A percentile compares a stretch with the other conserved stretches of the same genome.
Evolutionary conservation across 2,113 vertebrate species (phyloP).

Genomic region (Labrus mixtus): DNA sequence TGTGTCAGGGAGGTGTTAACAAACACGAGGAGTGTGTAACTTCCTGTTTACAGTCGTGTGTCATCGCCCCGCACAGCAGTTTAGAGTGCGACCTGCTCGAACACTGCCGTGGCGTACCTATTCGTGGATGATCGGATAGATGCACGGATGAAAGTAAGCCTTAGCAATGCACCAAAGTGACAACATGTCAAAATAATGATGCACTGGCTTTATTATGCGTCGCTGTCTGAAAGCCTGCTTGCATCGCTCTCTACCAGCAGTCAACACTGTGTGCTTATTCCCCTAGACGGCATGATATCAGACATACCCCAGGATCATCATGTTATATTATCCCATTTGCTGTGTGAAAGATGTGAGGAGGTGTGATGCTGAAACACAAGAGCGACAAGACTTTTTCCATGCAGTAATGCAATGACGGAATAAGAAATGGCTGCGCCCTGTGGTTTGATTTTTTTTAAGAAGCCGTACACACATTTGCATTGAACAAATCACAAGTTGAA

Average conservation of each 20-base stretch:
- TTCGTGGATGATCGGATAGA: not conserved
- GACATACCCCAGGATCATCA: slow-evolving; percentile 18
- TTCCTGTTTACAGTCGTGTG: slow-evolving; percentile 50
- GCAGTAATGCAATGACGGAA: not conserved
- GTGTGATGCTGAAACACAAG: slow-evolving; percentile 15
- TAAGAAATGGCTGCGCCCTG: not conserved
- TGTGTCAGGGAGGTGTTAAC: slow-evolving; percentile 46
- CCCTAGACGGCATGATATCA: slow-evolving; percentile 30
- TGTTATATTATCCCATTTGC: slow-evolving; percentile 50
- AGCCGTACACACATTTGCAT: slow-evolving; percentile 18
- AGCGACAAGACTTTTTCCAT: not conserved
- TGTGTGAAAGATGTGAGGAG: slow-evolving; percentile 37
- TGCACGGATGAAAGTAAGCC: slow-evolving; percentile 20
- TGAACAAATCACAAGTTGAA: slow-evolving; percentile 25
- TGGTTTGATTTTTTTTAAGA: not conserved
- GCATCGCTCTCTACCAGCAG: slow-evolving; percentile 7
- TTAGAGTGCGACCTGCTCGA: slow-evolving; percentile 55
- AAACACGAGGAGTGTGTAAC: slow-evolving; percentile 19
- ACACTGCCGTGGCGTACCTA: slow-evolving; percentile 17
- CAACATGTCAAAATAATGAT: slow-evolving; percentile 22
- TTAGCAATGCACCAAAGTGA: slow-evolving; percentile 36
- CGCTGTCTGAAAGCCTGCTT: slow-evolving; percentile 21
- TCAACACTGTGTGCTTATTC: slow-evolving; percentile 14
- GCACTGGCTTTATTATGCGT: slow-evolving; percentile 15
- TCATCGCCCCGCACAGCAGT: slow-evolving; percentile 10